Percentiles rank a stretch among this genome's conserved stretches.
These are phyloP conservation scores for Amblyornis subalaris DNA, from an alignment of 2,113 vertebrate genomes.

Conservation along the genomic window DNA sequence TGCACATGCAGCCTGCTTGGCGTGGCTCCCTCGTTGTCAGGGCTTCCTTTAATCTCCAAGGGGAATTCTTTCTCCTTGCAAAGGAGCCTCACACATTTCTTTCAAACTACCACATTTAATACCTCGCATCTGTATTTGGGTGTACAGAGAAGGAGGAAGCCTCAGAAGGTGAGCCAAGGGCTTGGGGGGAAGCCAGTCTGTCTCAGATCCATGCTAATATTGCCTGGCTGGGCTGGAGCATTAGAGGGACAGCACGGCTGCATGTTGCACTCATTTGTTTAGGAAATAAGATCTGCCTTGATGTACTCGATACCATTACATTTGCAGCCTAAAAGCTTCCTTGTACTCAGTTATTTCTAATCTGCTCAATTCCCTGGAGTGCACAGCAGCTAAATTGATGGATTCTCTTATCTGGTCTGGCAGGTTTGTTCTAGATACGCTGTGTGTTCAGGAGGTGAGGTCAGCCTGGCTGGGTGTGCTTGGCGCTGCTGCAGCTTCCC, in stretches of 20 bases:
- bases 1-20: not conserved
- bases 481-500: not conserved
- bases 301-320: slow-evolving; percentile 45
- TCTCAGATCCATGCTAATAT: slow-evolving; percentile 14
- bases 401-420: slow-evolving; percentile 52
- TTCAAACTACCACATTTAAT: not conserved
- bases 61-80: not conserved
- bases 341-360: slow-evolving; percentile 49
- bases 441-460: slow-evolving; percentile 43
- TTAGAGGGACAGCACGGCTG: slow-evolving; percentile 14
- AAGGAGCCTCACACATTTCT: not conserved
- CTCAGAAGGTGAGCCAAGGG: slow-evolving; percentile 51
- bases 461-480: slow-evolving; percentile 4
- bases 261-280: slow-evolving; percentile 48
- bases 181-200: slow-evolving; percentile 23
- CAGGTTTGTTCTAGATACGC: slow-evolving; percentile 37
- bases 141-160: not conserved
- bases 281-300: slow-evolving; percentile 59
- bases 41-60: not conserved
- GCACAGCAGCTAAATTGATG: slow-evolving; percentile 11
- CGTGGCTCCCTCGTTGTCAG: not conserved
- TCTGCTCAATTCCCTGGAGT: slow-evolving; percentile 40
- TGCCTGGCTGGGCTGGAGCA: slow-evolving; percentile 1
- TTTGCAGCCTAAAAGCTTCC: slow-evolving; percentile 59
- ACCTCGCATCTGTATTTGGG: slow-evolving; percentile 18